These are phyloP conservation scores for Argyresthia goedartella DNA, from an alignment of 2,888 invertebrate species.

Conservation along the genomic window DNA sequence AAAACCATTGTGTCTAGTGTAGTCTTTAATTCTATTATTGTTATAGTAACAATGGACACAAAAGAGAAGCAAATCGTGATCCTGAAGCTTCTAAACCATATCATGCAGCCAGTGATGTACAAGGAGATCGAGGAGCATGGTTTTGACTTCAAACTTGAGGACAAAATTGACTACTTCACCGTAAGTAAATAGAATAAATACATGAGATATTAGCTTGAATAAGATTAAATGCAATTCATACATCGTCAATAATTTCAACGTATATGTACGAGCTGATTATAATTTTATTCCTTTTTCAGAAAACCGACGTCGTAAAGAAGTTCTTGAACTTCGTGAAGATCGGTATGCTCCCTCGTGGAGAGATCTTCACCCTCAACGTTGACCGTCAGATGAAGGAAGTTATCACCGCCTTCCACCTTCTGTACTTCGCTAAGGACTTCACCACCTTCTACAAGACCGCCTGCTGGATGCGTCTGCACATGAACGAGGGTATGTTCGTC, in stretches of 20 bases:
- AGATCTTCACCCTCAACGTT: slow-evolving; percentile 60
- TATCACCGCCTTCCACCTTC: slow-evolving; percentile 62
- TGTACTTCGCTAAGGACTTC: slow-evolving; percentile 67
- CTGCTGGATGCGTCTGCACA: slow-evolving; percentile 60
- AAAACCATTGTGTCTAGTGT: neutral
- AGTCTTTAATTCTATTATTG: neutral
- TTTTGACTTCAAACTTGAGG: slow-evolving; percentile 49
- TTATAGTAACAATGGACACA: slow-evolving; percentile 48
- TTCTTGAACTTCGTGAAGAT: slow-evolving; percentile 65
- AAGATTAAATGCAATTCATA: no score
- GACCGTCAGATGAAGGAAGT: slow-evolving; percentile 64
- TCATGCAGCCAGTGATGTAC: slow-evolving; percentile 57
- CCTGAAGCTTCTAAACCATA: slow-evolving; percentile 63
- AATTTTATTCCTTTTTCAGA: slow-evolving; percentile 36
- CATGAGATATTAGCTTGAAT: neutral
- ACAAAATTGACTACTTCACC: slow-evolving; percentile 39
- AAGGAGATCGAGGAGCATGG: slow-evolving; percentile 54
- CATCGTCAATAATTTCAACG: no score
- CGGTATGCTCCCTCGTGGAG: slow-evolving; percentile 69
- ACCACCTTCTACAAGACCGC: slow-evolving; percentile 60
- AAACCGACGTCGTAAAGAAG: slow-evolving; percentile 68
- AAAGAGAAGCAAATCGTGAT: slow-evolving; percentile 58
- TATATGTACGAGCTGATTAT: neutral
- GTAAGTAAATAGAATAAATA: slow-evolving; percentile 23
- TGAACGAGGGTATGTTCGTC: slow-evolving; percentile 71